These are phyloP conservation scores for Ganaspis sp. DNA, from an alignment of 1,140 invertebrate species.

Conservation along the genomic window DNA sequence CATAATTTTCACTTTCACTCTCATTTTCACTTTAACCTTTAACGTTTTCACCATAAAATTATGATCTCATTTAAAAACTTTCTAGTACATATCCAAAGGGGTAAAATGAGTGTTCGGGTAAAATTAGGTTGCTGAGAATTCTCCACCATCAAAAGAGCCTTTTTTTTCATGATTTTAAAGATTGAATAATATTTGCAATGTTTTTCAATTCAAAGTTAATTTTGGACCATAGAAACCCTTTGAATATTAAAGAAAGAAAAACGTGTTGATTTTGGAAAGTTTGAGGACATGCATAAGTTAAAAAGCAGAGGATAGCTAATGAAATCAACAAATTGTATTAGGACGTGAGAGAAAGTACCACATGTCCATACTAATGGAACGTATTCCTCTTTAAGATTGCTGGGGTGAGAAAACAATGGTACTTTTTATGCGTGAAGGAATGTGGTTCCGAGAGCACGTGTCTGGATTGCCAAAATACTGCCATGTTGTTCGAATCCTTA, in stretches of 20 bases:
- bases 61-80: too few species aligned
- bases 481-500: background rate
- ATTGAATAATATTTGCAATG: too few species aligned
- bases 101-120: too few species aligned
- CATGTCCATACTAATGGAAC: slow-evolving; percentile 24
- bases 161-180: too few species aligned
- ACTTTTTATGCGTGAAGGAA: slow-evolving; percentile 27
- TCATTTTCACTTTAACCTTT: too few species aligned
- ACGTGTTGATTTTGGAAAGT: background rate
- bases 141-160: too few species aligned
- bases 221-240: too few species aligned
- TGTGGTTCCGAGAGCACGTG: slow-evolving; percentile 4
- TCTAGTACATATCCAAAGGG: too few species aligned
- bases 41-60: too few species aligned
- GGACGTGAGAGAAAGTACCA: background rate
- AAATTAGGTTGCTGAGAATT: too few species aligned
- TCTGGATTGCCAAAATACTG: slow-evolving; percentile 17
- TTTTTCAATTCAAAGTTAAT: too few species aligned
- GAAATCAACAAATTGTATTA: slow-evolving; percentile 27
- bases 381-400: slow-evolving; percentile 29
- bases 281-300: slow-evolving; percentile 2
- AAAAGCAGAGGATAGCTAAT: background rate
- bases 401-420: background rate
- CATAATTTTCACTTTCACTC: too few species aligned
- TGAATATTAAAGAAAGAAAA: background rate